Percentiles rank a stretch among this genome's conserved stretches.
Conservation (phyloP, 2,888 invertebrate genomes). For the Panopea generosa region DNA sequence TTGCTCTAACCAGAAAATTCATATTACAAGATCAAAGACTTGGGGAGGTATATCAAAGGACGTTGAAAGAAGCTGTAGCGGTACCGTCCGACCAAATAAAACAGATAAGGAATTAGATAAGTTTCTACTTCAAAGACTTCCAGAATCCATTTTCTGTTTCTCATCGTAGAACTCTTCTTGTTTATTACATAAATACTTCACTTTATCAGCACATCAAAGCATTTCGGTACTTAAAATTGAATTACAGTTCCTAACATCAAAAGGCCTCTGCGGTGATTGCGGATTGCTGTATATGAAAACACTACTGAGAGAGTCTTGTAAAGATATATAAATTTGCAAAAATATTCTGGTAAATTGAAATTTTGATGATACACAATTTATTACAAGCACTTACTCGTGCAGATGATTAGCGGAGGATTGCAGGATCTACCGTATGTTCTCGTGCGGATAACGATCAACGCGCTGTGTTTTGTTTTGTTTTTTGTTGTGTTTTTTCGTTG, state of each 20-base stretch:
- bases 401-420: constrained; percentile 14
- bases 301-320: constrained; percentile 39
- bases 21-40: constrained; percentile 70
- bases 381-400: constrained; percentile 36
- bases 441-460: too few relatives aligned
- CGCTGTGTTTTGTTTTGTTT: too few relatives aligned
- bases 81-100: constrained; percentile 45
- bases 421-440: constrained; percentile 1
- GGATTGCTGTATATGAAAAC: constrained; percentile 19
- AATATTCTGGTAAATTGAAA: constrained; percentile 48
- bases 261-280: constrained; percentile 38
- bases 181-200: constrained; percentile 55
- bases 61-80: background rate
- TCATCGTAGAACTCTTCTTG: constrained; percentile 45
- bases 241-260: constrained; percentile 58
- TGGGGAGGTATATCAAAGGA: constrained; percentile 43
- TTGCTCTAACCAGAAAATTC: constrained; percentile 12
- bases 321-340: constrained; percentile 44
- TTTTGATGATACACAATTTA: constrained; percentile 41
- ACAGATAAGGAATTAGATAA: constrained; percentile 62
- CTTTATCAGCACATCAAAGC: constrained; percentile 58
- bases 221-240: constrained; percentile 57
- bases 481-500: too few relatives aligned
- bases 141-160: constrained; percentile 49
- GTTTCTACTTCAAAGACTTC: constrained; percentile 67